These are phyloP conservation scores for Mesoclemmys tuberculata DNA, from an alignment of 2,113 vertebrate species.

Conservation along the genomic window DNA sequence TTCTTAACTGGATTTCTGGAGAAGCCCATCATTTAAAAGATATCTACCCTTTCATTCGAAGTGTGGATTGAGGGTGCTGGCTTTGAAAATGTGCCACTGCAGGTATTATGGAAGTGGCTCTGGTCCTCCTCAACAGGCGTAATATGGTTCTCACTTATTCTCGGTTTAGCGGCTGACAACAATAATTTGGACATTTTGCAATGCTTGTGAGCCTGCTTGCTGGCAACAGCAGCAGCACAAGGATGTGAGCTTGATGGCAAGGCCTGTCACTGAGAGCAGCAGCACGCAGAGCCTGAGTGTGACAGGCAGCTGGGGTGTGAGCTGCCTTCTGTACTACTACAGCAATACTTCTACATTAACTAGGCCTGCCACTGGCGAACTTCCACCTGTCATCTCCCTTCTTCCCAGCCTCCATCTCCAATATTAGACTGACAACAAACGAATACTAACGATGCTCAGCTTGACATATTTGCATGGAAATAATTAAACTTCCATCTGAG, in stretches of 20 bases:
- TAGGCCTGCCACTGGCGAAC: neutral
- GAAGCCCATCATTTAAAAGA: neutral
- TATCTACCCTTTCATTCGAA: neutral
- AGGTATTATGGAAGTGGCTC: neutral
- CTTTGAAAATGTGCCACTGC: neutral
- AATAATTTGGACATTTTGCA: neutral
- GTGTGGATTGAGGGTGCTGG: neutral
- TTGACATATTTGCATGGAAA: neutral
- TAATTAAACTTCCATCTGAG: neutral
- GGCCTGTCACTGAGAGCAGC: accelerated
- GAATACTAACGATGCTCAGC: neutral
- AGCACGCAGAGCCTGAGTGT: accelerated
- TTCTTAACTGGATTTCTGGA: neutral
- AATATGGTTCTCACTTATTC: neutral
- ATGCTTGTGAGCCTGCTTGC: neutral
- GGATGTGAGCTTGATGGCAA: neutral
- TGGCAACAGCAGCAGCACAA: accelerated
- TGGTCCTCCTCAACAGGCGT: neutral
- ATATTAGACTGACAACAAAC: slow-evolving; percentile 21
- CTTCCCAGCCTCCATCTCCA: neutral
- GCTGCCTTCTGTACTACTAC: neutral
- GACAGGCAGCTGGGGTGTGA: accelerated
- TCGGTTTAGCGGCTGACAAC: neutral
- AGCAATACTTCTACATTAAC: neutral
- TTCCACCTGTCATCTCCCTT: neutral